These are phyloP conservation scores for Hirundo rustica DNA, from an alignment of 2,797 vertebrate species.

Conservation along the genomic window DNA sequence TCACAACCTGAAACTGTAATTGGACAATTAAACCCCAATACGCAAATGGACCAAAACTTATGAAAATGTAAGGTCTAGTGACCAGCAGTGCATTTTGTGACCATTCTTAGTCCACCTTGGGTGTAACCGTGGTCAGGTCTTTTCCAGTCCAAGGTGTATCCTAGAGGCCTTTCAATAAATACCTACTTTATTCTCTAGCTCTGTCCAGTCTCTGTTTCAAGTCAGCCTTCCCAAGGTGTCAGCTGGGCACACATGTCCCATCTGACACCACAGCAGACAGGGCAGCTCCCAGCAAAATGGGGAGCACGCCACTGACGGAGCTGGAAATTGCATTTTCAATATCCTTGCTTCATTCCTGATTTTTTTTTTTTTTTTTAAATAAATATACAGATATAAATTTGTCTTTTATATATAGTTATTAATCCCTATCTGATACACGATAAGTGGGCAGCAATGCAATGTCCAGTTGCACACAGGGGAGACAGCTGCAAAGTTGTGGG, in stretches of 20 bases:
- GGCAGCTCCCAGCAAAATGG: background rate
- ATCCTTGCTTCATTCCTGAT: background rate
- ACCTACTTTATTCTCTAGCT: background rate
- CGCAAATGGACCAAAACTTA: background rate
- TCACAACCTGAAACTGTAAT: no score
- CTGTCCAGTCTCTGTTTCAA: background rate
- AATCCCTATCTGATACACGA: background rate
- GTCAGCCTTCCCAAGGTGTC: background rate
- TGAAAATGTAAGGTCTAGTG: background rate
- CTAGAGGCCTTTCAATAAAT: background rate
- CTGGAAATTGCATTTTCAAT: background rate
- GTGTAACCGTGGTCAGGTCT: background rate
- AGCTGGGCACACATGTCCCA: rapidly evolving
- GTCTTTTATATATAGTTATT: background rate
- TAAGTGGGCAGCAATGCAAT: background rate
- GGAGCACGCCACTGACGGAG: background rate
- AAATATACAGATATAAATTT: background rate
- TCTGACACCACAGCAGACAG: background rate
- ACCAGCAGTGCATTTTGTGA: background rate
- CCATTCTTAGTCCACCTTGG: background rate
- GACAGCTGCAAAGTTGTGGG: background rate
- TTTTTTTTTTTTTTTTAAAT: background rate
- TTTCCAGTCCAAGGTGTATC: background rate
- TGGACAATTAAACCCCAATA: background rate
- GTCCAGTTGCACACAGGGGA: background rate